Evolutionary conservation across 2,113 vertebrate genomes (phyloP).

Genomic region (Corapipo altera): DNA sequence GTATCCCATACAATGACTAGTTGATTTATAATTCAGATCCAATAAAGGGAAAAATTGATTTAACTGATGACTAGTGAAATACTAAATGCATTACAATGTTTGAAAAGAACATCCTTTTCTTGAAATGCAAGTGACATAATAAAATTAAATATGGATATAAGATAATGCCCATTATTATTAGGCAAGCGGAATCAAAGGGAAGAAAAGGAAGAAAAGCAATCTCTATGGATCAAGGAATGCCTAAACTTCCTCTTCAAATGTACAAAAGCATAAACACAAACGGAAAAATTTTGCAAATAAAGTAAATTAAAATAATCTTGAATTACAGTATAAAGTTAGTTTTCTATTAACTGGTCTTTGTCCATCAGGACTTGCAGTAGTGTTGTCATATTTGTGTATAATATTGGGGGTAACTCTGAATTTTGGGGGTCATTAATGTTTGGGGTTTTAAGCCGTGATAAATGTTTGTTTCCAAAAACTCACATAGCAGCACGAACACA

Average conservation of each 20-base stretch:
- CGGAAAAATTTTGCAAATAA: background rate
- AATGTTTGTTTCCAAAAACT: background rate
- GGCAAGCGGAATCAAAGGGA: constrained; percentile 61
- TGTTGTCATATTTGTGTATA: fast-evolving
- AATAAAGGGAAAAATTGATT: constrained; percentile 78
- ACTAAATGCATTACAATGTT: constrained; percentile 74
- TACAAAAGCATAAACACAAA: background rate
- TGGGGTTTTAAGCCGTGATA: background rate
- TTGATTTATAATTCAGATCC: constrained; percentile 79
- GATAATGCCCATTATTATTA: constrained; percentile 71
- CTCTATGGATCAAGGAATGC: constrained; percentile 10
- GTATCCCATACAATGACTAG: constrained; percentile 73
- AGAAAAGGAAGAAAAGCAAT: constrained; percentile 49
- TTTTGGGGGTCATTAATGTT: background rate
- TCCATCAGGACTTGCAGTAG: background rate
- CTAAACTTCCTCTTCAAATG: constrained; percentile 20
- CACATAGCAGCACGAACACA: fast-evolving
- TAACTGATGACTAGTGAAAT: constrained; percentile 79
- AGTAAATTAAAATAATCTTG: background rate
- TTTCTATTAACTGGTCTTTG: background rate
- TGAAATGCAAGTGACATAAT: constrained; percentile 69
- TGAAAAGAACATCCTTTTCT: constrained; percentile 71
- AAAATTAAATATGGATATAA: constrained; percentile 71
- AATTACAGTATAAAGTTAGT: background rate
- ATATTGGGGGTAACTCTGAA: background rate